A percentile compares a stretch with the other conserved stretches of the same genome.
Evolutionary conservation across 1,140 invertebrate genomes (phyloP).

Genomic region (Tetramorium parvispinum): DNA sequence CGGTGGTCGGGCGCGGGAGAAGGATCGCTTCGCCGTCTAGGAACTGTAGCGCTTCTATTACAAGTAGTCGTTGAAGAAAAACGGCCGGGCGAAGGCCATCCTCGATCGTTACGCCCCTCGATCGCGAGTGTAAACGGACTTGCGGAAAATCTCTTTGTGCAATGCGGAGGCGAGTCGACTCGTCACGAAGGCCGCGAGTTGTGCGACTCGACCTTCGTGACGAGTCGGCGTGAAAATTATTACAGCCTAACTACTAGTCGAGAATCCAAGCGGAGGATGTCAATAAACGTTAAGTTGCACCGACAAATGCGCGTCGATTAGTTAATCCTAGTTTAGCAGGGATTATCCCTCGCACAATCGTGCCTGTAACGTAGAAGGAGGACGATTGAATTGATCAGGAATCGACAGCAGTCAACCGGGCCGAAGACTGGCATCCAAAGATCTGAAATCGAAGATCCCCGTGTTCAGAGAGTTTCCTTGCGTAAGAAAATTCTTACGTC

Average conservation of each 20-base stretch:
- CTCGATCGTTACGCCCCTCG: not conserved
- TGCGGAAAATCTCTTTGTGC: conserved; percentile 3
- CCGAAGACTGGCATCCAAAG: not conserved
- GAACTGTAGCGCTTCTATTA: conserved; percentile 25
- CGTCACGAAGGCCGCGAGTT: not conserved
- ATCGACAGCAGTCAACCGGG: not conserved
- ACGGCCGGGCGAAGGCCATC: not conserved
- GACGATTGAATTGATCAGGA: not conserved
- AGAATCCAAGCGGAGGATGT: not conserved
- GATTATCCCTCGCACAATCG: not conserved
- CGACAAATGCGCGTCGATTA: not conserved
- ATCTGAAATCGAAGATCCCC: not conserved
- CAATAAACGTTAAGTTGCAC: not conserved
- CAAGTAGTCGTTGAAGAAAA: conserved; percentile 30
- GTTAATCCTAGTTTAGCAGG: not conserved
- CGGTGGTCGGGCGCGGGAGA: conserved; percentile 54
- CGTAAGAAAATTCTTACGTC: not conserved
- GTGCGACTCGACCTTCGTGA: not conserved
- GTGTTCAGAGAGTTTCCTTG: not conserved
- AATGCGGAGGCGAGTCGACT: not conserved
- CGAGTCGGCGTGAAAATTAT: not conserved
- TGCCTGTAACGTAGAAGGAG: not conserved
- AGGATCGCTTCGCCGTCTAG: conserved; percentile 43
- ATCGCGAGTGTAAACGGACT: not conserved
- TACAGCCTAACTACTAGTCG: not conserved